Base-by-base conservation (phyloP, 2,888 invertebrate genomes). In the Netelia melanura region DNA sequence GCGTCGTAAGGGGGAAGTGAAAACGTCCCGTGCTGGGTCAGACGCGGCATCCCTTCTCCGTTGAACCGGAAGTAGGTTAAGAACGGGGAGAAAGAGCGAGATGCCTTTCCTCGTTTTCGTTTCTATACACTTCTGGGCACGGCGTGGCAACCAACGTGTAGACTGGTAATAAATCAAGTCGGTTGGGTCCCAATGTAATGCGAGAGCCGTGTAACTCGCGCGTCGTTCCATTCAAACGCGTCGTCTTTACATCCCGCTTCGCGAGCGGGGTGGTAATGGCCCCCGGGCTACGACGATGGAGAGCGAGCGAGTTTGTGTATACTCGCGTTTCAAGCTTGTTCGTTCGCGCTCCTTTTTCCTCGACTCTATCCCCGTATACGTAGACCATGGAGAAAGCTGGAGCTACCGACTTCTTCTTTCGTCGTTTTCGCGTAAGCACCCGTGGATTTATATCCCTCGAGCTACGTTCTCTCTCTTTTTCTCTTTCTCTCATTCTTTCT, bases 91-190 rank as follows among this genome's bases (percentile, higher is more conserved):
- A 77, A 48, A 21, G 38, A 25, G 77, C 54, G 23, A 44, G 61
- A 56, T 76, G 72, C 56, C 65, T 81, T 64, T 70, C 30, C 67
- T 54, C 56, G 67, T 79, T 54, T 38, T 71, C 38, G 74, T 64
- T 23, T 74, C 43, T 74, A 65, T 44, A 71, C 38, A 68, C 43
- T 67, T 25, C 62, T 14, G 78, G 54, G 74, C 68, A 64, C 68
- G 68, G 56, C 54, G 81, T 77, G 80, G 87, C 30, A 30, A 30
- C 30, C 5, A 30, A 30, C 30, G 30, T 30, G 30, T 30, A 30
- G 81, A 84, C 86, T 86, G 90, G 48, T 89, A 90, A 91, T 91
- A 91, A 91, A 91, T 92, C 89, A 89, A 30, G 87, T 87, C 88
- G 86, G 48, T 48, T 71, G 75, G 76, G 76, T 3, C 48, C 86